Evolutionary conservation across 2,113 vertebrate species (phyloP), one percentile per base, ranked within the genome.

Genomic region (Crotophaga sulcirostris): DNA sequence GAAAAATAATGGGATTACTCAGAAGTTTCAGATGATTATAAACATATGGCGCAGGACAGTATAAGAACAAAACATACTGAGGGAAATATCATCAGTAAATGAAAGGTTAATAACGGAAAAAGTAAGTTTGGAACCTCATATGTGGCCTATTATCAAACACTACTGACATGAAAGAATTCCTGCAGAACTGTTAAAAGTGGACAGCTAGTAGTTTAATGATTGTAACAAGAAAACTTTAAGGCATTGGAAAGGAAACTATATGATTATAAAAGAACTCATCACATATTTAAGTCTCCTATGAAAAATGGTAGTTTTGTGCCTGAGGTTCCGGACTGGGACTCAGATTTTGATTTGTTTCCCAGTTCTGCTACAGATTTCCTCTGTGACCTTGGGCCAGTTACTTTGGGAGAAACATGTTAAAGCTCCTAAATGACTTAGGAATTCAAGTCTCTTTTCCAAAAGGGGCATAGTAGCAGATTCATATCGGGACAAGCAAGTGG

Each of bases 21-120:
- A 81, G 51, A 96, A 88, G 89, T 94, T 92, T 96, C 67, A 69
- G 34, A 83, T 97, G 96, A 97, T 98, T 96, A 96, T 94, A 97
- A 98, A 97, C 97, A 97, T 94, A 95, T 97, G 97, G 95, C 91
- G 62, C 62, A 80, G 84, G 51, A 89, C 9, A 5, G 29, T 72
- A 90, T 45, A 82, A 95, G 93, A 90, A 72, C 75, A 93, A 94
- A 76, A 96, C 72, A 78, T n/a, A 54, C 80, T 55, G 60, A 76
- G 79, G 76, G 67, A 92, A 92, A 91, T 79, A 94, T 93, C 78
- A 80, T 89, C 93, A 86, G 92, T 92, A 94, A 94, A 91, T 59
- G 81, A 96, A 89, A 93, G 88, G 86, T 89, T 93, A 82, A 90
- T 84, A 94, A 80, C 93, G 84, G 91, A 91, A 81, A 95, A 93